These are phyloP conservation scores for Bambusicola thoracicus DNA, from an alignment of 2,113 vertebrate species.

Conservation along the genomic window DNA sequence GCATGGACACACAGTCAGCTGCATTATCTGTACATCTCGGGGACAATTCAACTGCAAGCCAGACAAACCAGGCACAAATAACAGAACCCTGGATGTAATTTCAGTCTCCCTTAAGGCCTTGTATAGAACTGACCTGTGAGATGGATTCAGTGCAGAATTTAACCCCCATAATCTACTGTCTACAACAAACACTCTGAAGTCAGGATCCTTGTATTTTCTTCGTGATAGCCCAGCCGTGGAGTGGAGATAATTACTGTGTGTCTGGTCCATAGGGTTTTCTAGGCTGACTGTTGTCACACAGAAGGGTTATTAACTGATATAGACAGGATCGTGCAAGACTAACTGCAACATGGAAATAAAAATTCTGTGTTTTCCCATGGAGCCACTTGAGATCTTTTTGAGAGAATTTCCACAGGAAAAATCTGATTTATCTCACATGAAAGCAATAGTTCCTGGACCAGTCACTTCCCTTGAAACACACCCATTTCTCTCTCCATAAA, in stretches of 20 bases:
- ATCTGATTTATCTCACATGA: constrained; percentile 20
- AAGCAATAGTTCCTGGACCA: neutral
- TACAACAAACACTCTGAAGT: neutral
- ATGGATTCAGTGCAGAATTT: neutral
- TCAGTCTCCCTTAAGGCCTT: neutral
- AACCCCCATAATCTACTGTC: neutral
- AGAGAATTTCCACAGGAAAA: neutral
- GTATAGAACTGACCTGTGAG: neutral
- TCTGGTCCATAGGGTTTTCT: neutral
- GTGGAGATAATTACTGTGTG: neutral
- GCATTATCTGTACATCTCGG: neutral
- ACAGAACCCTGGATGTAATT: neutral
- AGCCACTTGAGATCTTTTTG: neutral
- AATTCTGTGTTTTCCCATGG: neutral
- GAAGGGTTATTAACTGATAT: neutral
- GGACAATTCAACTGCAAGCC: neutral
- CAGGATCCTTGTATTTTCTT: neutral
- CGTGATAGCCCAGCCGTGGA: neutral
- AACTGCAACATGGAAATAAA: neutral
- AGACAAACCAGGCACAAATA: neutral
- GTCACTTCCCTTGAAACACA: neutral
- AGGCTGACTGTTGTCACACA: neutral
- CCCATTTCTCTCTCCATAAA: neutral
- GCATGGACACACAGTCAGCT: neutral
- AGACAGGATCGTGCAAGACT: neutral